Evolutionary conservation across 2,888 invertebrate species (phyloP).

Genomic region (Dendrolimus houi): DNA sequence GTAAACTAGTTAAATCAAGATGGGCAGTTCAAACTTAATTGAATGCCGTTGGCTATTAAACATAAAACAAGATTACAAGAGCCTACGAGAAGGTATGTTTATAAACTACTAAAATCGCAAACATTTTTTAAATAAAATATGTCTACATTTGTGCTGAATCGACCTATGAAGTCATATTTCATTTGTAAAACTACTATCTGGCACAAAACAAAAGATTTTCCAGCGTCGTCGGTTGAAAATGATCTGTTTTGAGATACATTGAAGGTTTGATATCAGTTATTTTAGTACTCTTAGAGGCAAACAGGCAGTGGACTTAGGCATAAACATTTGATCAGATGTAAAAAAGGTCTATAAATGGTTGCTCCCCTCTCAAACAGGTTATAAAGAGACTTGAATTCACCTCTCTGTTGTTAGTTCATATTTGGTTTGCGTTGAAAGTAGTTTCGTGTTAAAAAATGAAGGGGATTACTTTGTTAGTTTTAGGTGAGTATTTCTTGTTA

Average conservation of each 20-base stretch:
- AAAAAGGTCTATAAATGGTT: constrained; percentile 2
- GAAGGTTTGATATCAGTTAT: background rate
- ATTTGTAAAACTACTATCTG: background rate
- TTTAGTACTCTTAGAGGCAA: background rate
- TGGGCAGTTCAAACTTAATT: too few relatives aligned
- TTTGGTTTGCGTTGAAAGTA: constrained; percentile 25
- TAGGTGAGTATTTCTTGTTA: constrained; percentile 43
- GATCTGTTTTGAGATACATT: background rate
- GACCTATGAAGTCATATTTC: background rate
- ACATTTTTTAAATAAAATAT: background rate
- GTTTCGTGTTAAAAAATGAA: constrained; percentile 43
- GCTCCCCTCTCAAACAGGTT: constrained; percentile 30
- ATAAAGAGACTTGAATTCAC: constrained; percentile 29
- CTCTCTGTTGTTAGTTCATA: constrained; percentile 33
- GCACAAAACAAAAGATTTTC: background rate
- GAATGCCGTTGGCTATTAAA: too few relatives aligned
- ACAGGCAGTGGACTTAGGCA: background rate
- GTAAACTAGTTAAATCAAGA: too few relatives aligned
- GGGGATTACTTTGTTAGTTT: constrained; percentile 44
- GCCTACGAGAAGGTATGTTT: too few relatives aligned
- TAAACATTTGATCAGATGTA: background rate
- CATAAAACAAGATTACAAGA: too few relatives aligned
- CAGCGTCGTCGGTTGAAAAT: too few relatives aligned
- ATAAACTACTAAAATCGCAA: background rate
- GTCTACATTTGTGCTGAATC: background rate